Base-by-base conservation (phyloP, 1,140 invertebrate species). In the Drosophila virilis region DNA sequence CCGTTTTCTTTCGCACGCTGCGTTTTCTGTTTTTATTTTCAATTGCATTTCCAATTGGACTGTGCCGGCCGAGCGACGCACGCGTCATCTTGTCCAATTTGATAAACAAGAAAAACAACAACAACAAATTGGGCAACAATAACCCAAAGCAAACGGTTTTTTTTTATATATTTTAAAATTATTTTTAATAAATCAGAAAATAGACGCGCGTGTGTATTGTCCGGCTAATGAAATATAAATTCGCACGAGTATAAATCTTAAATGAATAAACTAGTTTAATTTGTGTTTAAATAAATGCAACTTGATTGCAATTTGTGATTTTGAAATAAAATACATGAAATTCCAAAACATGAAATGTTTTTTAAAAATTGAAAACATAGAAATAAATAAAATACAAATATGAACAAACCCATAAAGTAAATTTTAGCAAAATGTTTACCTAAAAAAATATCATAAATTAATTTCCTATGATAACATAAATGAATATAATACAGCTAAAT, bases 41-140 rank as follows among this genome's bases (percentile, higher is more conserved):
- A 89, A 83, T 84, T 89, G 84, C 84, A 89, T 80, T 84, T 89
- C 77, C 77, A 84, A 84, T 89, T 80, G 68, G 54, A 80, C 77
- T 57, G 45, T 42, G 46, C 60, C 80, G 58, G 60, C 48, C 65
- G 65, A 71, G 37, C 43, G 43, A 77, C 60, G 62, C 74, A 83
- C 77, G 73, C 83, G 78, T 68, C 46, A 72, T 71, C 43, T 52
- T 50, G 52, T 52, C 37, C 50, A 62, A 45, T 60, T 69, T 28
- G 42, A 67, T 37, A 51, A 71, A 60, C 43, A 70, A 35, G 6
- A 46, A 35, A 13, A 13, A 55, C n/a, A 65, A 35, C n/a, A 22
- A 51, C 37, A 51, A 51, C n/a, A 13, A 12, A 46, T 54, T 40
- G 33, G 22, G 40, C 46, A 67, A 28, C 35, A 37, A 35, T 38